phyloP scores from a whole-genome alignment of 2,113 vertebrate species.

The Nesospiza acunhae region DNA sequence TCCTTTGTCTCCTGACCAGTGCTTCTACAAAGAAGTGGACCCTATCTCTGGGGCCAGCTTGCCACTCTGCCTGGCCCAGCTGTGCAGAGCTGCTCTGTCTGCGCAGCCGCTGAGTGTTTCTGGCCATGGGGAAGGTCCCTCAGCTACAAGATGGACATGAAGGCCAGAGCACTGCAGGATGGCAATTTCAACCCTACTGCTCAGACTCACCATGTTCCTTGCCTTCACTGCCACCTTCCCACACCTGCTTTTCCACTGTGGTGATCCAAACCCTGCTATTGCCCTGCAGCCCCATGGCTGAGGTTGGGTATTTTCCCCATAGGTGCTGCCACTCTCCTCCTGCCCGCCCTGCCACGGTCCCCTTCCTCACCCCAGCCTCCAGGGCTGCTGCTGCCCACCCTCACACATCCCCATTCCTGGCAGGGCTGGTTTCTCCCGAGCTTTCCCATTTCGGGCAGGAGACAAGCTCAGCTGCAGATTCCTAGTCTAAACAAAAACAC shows the following conservation, averaged over 20 bases:
- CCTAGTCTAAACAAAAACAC: not conserved
- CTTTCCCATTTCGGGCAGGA: rapidly evolving
- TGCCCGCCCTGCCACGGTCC: too few species aligned
- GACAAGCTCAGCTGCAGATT: not conserved
- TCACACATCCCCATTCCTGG: too few species aligned
- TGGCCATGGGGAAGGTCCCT: not conserved
- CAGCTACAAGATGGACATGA: not conserved
- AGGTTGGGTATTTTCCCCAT: not conserved
- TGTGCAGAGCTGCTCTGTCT: not conserved
- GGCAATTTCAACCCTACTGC: not conserved
- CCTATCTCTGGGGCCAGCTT: not conserved
- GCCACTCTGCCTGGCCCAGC: not conserved
- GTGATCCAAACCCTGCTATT: not conserved
- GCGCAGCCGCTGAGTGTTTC: rapidly evolving
- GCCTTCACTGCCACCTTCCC: not conserved
- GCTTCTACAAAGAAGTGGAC: not conserved
- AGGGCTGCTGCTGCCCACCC: not conserved
- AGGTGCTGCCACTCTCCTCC: not conserved
- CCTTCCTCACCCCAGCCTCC: not conserved
- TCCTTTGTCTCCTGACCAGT: not conserved
- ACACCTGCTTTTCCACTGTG: rapidly evolving
- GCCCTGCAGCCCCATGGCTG: rapidly evolving
- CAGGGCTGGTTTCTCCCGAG: not conserved
- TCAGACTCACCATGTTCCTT: not conserved
- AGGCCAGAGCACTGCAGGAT: not conserved